Evolutionary conservation across 1,140 invertebrate species (phyloP), one percentile per base, ranked within the genome.

Genomic region (Subanguina moxae): DNA sequence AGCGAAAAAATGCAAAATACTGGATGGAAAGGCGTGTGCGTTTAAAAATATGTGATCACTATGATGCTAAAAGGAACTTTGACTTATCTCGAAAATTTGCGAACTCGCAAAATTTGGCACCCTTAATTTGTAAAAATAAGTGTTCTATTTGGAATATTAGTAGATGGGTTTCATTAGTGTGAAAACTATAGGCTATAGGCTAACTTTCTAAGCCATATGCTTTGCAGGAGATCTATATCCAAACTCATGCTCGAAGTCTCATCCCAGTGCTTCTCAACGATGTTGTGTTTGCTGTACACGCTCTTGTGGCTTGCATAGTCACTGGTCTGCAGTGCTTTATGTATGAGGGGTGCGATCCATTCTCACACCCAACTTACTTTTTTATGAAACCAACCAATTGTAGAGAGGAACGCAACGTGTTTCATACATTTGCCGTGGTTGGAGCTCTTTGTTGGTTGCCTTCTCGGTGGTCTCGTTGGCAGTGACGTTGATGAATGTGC

Each of bases 261-360:
- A 80, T 74, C 32, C 95, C 95, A 13, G 94, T 98, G 1, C 89
- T 94, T 84, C 78, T 93, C 17, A 97, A 97, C 83, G 95, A 99
- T 84, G 91, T 98, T 52, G 89, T 96, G 61, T 99, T 99, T 83
- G 88, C 92, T 0, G 76, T 96, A 0, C 95, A 98, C 85, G 95
- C 95, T 28, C 84, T 90, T n/a, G 86, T 90, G 78, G 90, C 92
- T 0, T 94, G 92, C 9, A 43, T 88, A 7, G 79, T 97, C 56
- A 94, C 91, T 8, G 86, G 86, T 63, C 88, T 93, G 28, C 95
- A 99, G 84, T 96, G 93, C 83, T 89, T 89, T 74, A 84, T 94
- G 21, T 98, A 95, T 85, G 92, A 97, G 87, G 91, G 94, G 3
- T 7, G 48, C 17, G 3, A 21, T 52, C n/a, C 68, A 65, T 15